These are phyloP conservation scores for Cochlearius cochlearius DNA, from an alignment of 2,113 vertebrate species.

Conservation along the genomic window DNA sequence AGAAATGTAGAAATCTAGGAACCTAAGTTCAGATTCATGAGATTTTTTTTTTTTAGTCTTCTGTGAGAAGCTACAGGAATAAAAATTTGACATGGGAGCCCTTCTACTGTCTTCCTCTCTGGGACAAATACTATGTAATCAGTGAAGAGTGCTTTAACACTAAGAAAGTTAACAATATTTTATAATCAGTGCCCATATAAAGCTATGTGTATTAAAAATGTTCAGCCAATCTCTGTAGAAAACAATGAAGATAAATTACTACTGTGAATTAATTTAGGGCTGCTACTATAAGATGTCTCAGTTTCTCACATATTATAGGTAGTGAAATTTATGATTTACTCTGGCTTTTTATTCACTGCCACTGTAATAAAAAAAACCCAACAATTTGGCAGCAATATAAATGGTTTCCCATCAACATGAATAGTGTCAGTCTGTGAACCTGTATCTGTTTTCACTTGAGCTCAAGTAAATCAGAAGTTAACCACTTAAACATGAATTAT, in stretches of 20 bases:
- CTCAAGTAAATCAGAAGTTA: slow-evolving; percentile 33
- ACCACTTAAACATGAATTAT: neutral
- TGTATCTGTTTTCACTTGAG: neutral
- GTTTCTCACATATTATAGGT: neutral
- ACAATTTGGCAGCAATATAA: neutral
- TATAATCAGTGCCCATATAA: neutral
- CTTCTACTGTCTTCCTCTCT: neutral
- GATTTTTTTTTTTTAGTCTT: neutral
- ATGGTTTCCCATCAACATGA: slow-evolving; percentile 20
- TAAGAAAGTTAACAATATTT: neutral
- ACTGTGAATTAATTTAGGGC: neutral
- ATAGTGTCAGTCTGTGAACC: neutral
- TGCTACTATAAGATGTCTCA: neutral
- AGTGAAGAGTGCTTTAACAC: neutral
- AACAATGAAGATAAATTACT: slow-evolving; percentile 30
- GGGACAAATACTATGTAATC: neutral
- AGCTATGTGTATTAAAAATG: neutral
- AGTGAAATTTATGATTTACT: slow-evolving; percentile 32
- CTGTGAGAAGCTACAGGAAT: neutral
- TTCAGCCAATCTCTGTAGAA: slow-evolving; percentile 1
- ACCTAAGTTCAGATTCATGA: neutral
- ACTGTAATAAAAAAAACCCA: neutral
- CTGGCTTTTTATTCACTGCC: slow-evolving; percentile 34
- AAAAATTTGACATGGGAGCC: neutral
- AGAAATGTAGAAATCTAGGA: neutral